Evolutionary conservation across 2,797 vertebrate genomes (phyloP), one percentile per base, ranked within the genome.

Genomic region (Eulemur rubriventer): DNA sequence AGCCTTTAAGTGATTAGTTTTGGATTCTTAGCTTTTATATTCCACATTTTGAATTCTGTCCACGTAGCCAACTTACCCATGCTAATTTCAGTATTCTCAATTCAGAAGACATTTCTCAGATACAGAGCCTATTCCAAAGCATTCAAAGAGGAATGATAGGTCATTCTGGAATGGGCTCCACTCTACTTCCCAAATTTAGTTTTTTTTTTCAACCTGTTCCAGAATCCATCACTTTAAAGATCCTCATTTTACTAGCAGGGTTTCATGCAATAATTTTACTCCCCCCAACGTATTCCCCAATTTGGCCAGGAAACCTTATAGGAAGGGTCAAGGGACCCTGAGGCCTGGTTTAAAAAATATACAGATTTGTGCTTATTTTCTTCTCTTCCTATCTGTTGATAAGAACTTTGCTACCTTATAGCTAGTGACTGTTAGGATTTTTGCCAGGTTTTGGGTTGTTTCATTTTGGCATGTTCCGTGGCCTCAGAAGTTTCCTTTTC

Each of bases 1-100:
- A 96, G 65, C 17, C 82, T 93, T 89, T 85, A 92, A 92, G 69
- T 94, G 95, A 97, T 96, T 86, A 78, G 93, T 93, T 91, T 97
- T 96, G 79, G 89, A 69, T 89, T 93, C 89, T 94, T 96, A 96
- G 91, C 57, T 97, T 97, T 97, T 89, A 82, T 73, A 82, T 67
- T 92, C 78, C 91, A 26, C 35, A 48, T 83, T 95, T 96, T 96
- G 95, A 95, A 96, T 97, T 94, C 83, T 86, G 46, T 96, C 89
- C 91, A 79, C 91, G 72, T 75, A 82, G 35, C 75, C 67, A 97
- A 48, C 75, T 24, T 78, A 59, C 17, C 41, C 0, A 0, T 86
- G 61, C 79, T 97, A 94, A 95, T 93, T 97, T 79, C 26, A 69
- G 63, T 46, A 35, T 18, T 95, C 20, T 85, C 63, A 70, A 28